Evolutionary conservation across 2,888 invertebrate genomes (phyloP), one percentile per base, ranked within the genome.

Genomic region (Cheilosia grossa): DNA sequence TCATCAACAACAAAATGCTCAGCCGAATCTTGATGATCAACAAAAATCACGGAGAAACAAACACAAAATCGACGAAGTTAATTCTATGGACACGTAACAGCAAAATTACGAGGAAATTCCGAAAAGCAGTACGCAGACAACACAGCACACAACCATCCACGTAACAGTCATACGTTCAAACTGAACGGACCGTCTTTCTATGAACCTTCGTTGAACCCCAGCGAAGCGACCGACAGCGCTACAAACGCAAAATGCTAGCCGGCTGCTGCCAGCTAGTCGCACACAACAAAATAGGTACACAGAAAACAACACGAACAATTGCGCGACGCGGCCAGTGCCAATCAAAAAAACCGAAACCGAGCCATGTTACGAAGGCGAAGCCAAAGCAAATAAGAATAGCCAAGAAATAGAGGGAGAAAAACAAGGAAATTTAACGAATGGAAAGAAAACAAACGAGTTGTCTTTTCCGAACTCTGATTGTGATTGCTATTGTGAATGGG

Each of bases 121-220:
- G 30, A 51, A 24, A 21, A 53, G 69, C 53, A 66, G 27, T 40
- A 66, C 64, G 37, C 56, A 42, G 56, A 54, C 51, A 40, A 49
- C 13, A 37, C 33, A 3, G 19, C 27, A 64, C 54, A 66, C 64
- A 42, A 80, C 70, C 70, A 67, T 42, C n/a, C 66, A 24, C 75
- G 44, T 73, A 67, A 73, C 73, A 75, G 66, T 30, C 69, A 79
- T 79, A 66, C 79, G 74, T 75, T 85, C 75, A 77, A 80, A 82
- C 83, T 85, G 85, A 85, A 63, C 59, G 54, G 69, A 44, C 80
- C 69, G 70, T 59, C 74, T 51, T 64, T 47, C 70, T 40, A 64
- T 72, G 74, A 80, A 85, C 83, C 83, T 85, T 85, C 83, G 75
- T 66, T 80, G 80, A 85, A 85, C 80, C 80, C 78, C 74, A 58